These are phyloP conservation scores for Acrossocheilus wenchowensis DNA, from an alignment of 2,797 vertebrate genomes.

Conservation along the genomic window DNA sequence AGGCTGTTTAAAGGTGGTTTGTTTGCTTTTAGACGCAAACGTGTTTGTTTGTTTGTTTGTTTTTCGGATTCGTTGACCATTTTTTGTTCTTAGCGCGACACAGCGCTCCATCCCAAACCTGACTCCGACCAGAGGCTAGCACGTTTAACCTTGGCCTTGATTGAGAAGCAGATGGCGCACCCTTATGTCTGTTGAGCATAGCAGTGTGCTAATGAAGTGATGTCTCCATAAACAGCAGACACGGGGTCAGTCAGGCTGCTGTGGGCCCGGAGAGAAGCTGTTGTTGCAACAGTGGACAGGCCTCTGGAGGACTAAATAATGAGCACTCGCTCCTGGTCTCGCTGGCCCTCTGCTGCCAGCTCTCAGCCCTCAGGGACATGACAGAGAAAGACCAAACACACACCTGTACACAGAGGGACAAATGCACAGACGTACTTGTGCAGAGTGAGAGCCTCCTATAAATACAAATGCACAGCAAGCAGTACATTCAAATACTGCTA, in stretches of 20 bases:
- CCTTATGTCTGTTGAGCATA: conserved; percentile 75
- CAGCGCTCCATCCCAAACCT: background rate
- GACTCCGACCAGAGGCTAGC: conserved; percentile 50
- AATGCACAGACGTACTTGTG: conserved; percentile 39
- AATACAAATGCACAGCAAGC: conserved; percentile 44
- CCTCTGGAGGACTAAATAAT: conserved; percentile 57
- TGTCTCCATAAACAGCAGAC: conserved; percentile 82
- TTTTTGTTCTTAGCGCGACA: background rate
- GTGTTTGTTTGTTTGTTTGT: conserved; percentile 10
- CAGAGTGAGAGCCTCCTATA: conserved; percentile 35
- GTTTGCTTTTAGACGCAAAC: conserved; percentile 25
- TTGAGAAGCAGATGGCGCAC: conserved; percentile 76
- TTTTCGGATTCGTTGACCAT: background rate
- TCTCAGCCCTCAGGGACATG: conserved; percentile 49
- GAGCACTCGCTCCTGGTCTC: conserved; percentile 56
- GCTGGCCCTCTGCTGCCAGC: conserved; percentile 54
- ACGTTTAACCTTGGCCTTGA: conserved; percentile 78
- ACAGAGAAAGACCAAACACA: conserved; percentile 50
- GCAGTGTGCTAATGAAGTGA: conserved; percentile 78
- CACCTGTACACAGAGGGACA: conserved; percentile 47
- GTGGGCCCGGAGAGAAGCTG: conserved; percentile 60
- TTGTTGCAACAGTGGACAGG: conserved; percentile 53
- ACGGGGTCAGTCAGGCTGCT: conserved; percentile 67
- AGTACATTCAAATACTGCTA: conserved; percentile 6
- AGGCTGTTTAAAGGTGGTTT: conserved; percentile 21